Evolutionary conservation across 2,113 vertebrate genomes (phyloP).

Genomic region (Lepus americanus): DNA sequence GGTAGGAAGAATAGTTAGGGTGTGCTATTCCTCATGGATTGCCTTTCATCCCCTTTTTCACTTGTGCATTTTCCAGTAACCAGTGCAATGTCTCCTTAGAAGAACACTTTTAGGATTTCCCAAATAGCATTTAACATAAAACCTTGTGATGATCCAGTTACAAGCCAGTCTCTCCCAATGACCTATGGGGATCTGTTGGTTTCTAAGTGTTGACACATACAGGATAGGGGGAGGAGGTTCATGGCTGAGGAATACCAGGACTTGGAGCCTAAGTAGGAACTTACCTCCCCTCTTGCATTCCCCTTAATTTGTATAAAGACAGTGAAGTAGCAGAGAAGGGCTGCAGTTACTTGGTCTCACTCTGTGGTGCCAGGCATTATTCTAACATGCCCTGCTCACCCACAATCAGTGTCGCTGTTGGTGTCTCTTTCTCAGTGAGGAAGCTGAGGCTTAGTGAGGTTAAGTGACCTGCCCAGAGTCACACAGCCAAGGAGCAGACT

Average conservation of each 20-base stretch:
- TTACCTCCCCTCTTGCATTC: neutral
- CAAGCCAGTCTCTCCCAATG: neutral
- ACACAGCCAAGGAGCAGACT: neutral
- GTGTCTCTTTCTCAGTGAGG: neutral
- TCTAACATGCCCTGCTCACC: neutral
- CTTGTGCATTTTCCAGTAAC: neutral
- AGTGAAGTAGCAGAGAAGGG: neutral
- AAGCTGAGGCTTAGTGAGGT: neutral
- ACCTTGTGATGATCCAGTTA: neutral
- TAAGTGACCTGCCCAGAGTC: neutral
- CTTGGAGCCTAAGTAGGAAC: neutral
- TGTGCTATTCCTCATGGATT: neutral
- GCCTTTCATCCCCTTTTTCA: neutral
- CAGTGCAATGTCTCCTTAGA: neutral
- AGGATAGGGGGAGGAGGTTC: neutral
- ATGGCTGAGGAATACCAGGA: too few relatives aligned
- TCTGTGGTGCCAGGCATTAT: neutral
- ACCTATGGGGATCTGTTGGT: neutral
- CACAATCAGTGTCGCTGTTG: accelerated
- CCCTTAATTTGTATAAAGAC: neutral
- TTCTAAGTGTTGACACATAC: too few relatives aligned
- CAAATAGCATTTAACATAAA: accelerated
- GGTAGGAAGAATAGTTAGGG: neutral
- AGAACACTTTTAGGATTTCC: neutral
- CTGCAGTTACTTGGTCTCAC: too few relatives aligned